Percentiles rank a stretch among this genome's conserved stretches.
Evolutionary conservation across 1,140 invertebrate species (phyloP).

Genomic region (Aphidius ervi): DNA sequence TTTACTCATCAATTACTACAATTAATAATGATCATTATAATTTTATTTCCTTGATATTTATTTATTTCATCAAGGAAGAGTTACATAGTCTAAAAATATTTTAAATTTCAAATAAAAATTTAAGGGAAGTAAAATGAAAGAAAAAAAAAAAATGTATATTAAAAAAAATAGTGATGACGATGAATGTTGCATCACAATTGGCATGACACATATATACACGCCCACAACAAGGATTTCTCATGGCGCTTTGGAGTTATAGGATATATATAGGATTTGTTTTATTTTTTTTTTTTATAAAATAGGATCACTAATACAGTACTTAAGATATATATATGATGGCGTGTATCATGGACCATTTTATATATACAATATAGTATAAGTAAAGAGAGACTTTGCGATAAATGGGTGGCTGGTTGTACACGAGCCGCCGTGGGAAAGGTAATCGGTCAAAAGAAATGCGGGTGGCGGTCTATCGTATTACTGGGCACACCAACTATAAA

Average conservation of each 20-base stretch:
- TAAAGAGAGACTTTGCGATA: conserved; percentile 33
- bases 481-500: conserved; percentile 3
- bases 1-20: no score
- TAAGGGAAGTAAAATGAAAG: no score
- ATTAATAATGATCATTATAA: no score
- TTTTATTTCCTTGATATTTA: no score
- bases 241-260: conserved; percentile 19
- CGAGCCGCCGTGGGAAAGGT: conserved; percentile 42
- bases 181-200: conserved; percentile 29
- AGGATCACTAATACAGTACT: conserved; percentile 7
- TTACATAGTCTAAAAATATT: no score
- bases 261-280: no score
- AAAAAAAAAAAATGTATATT: no score
- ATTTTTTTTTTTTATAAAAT: neutral
- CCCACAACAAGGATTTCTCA: conserved; percentile 39
- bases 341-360: conserved; percentile 7
- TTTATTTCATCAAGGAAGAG: no score
- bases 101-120: no score
- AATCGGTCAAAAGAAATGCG: conserved; percentile 45
- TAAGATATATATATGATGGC: conserved; percentile 1
- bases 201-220: conserved; percentile 25
- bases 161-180: no score
- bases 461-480: conserved; percentile 21
- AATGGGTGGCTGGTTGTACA: conserved; percentile 32
- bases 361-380: conserved; percentile 1